Percentiles rank a stretch among this genome's conserved stretches.
Conservation (phyloP, 2,113 vertebrate genomes). For the Pyrgilauda ruficollis region DNA sequence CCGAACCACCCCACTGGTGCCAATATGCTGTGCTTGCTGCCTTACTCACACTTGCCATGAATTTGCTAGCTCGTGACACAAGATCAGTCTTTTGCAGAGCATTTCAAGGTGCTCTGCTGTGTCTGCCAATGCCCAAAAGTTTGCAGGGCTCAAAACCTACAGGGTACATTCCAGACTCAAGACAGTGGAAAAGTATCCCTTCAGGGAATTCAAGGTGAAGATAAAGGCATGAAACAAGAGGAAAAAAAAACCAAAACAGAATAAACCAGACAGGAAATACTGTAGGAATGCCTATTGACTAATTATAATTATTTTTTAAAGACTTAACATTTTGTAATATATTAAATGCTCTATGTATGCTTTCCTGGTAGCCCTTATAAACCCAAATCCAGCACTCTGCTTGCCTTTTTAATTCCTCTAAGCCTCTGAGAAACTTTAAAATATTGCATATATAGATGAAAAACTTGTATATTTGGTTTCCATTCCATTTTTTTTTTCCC, state of each 20-base stretch:
- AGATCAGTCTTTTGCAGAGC: not conserved
- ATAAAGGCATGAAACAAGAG: not conserved
- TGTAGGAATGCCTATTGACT: not conserved
- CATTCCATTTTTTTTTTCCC: not conserved
- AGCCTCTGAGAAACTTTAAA: not conserved
- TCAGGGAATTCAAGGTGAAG: not conserved
- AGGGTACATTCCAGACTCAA: not conserved
- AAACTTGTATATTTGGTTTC: not conserved
- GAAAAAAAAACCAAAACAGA: rapidly evolving
- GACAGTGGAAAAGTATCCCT: not conserved
- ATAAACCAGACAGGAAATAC: not conserved
- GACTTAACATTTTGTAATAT: not conserved
- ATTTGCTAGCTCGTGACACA: not conserved
- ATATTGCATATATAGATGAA: not conserved
- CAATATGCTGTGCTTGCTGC: not conserved
- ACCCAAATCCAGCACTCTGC: not conserved
- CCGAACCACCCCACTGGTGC: not conserved
- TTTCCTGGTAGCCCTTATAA: not conserved
- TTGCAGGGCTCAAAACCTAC: not conserved
- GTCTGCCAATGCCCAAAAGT: not conserved
- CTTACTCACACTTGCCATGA: not conserved
- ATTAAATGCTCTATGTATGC: not conserved
- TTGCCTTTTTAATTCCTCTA: not conserved
- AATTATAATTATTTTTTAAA: not conserved
- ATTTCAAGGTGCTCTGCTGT: not conserved